Evolutionary conservation across 2,797 vertebrate species (phyloP).

Genomic region (Lateolabrax maculatus): DNA sequence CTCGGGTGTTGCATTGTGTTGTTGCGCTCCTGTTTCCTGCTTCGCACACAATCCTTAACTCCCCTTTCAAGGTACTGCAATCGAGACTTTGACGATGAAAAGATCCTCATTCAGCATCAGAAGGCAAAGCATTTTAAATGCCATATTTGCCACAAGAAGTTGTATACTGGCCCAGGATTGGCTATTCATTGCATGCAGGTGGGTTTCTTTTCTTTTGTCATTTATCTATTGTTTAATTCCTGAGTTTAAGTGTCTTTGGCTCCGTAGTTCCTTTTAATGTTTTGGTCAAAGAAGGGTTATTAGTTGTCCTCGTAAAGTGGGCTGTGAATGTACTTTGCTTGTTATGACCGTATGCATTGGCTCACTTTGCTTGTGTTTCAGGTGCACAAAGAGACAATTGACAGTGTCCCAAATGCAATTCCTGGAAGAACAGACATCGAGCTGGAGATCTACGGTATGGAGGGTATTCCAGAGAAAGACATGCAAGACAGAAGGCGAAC

Average conservation of each 20-base stretch:
- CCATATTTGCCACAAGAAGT: slow-evolving; percentile 98
- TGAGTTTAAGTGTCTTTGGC: background rate
- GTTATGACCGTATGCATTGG: background rate
- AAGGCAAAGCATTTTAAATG: slow-evolving; percentile 99
- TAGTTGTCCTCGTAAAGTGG: fast-evolving
- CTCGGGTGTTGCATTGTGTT: background rate
- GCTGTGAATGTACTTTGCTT: background rate
- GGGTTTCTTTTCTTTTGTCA: background rate
- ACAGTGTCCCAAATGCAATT: slow-evolving; percentile 98
- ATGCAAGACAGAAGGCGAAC: slow-evolving; percentile 96
- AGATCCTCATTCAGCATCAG: slow-evolving; percentile 99
- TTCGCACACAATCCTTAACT: slow-evolving; percentile 62
- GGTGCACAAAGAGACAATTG: slow-evolving; percentile 99
- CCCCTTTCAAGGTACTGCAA: slow-evolving; percentile 92
- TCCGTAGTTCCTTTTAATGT: background rate
- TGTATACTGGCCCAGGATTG: slow-evolving; percentile 97
- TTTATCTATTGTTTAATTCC: background rate
- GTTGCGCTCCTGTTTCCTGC: background rate
- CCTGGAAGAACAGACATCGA: slow-evolving; percentile 98
- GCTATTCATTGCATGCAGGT: slow-evolving; percentile 99
- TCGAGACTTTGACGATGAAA: slow-evolving; percentile 99
- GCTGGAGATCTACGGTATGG: slow-evolving; percentile 99
- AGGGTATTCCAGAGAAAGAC: slow-evolving; percentile 99
- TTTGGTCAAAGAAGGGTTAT: background rate
- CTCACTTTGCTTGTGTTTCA: slow-evolving; percentile 67